phyloP scores from a whole-genome alignment of 2,113 vertebrate species.

The Burhinus oedicnemus region DNA sequence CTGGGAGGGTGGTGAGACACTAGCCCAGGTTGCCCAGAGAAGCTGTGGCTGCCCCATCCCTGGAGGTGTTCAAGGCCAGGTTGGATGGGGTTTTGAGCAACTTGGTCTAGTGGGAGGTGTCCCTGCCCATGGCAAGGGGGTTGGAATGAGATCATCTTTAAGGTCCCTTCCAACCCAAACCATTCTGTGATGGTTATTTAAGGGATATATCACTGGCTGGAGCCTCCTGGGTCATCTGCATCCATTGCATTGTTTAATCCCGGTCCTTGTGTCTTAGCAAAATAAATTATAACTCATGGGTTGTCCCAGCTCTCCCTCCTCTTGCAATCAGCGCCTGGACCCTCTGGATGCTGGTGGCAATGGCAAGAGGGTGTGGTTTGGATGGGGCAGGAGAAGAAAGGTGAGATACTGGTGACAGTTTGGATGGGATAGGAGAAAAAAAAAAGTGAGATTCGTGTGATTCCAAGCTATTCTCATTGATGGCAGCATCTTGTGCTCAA shows the following conservation, averaged over 20 bases:
- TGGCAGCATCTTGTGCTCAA: not conserved
- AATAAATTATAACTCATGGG: not conserved
- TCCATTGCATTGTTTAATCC: accelerated
- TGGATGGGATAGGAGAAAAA: not conserved
- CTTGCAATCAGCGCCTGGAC: accelerated
- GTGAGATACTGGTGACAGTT: not conserved
- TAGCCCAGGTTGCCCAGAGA: not conserved
- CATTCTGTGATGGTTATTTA: not conserved
- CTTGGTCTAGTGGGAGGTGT: not conserved
- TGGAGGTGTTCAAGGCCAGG: not conserved
- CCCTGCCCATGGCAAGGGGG: not conserved
- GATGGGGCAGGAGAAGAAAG: not conserved
- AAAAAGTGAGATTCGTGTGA: not conserved
- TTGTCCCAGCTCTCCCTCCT: not conserved
- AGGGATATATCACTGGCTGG: not conserved
- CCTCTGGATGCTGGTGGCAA: not conserved
- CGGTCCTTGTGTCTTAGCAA: not conserved
- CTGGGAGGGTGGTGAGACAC: not conserved
- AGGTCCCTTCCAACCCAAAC: not conserved
- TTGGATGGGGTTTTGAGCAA: not conserved
- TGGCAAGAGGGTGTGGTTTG: not conserved
- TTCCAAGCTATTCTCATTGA: not conserved
- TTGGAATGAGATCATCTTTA: not conserved
- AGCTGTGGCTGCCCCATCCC: not conserved
- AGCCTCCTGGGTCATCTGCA: not conserved